Evolutionary conservation across 2,113 vertebrate species (phyloP).

Genomic region (Strigops habroptila): DNA sequence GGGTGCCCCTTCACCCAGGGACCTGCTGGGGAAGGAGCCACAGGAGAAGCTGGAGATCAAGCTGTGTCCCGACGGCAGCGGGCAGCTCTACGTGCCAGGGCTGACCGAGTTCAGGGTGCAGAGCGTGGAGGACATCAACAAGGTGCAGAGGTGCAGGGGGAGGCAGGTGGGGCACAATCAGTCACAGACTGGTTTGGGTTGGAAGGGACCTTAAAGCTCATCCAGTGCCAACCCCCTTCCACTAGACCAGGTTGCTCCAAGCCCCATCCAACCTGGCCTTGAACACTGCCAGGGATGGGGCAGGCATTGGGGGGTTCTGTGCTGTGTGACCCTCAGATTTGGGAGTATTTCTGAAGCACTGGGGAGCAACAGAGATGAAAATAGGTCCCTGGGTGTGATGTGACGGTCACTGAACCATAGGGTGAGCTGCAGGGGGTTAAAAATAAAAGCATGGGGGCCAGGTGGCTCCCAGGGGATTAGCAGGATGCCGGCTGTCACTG

Average conservation of each 20-base stretch:
- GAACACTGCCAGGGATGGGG: background rate
- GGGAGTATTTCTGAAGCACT: background rate
- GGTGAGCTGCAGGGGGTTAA: background rate
- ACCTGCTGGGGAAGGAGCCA: conserved; percentile 86
- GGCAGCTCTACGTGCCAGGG: conserved; percentile 92
- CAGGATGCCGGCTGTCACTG: background rate
- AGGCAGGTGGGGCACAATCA: background rate
- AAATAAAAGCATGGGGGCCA: background rate
- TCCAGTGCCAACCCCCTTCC: background rate
- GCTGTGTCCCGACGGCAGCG: conserved; percentile 90
- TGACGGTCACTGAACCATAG: background rate
- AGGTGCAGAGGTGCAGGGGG: conserved; percentile 64
- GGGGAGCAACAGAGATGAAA: background rate
- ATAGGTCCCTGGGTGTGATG: background rate
- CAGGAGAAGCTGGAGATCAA: conserved; percentile 94
- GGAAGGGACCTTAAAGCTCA: background rate
- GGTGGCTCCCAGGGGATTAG: background rate
- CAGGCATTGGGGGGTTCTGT: background rate
- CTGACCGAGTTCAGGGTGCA: conserved; percentile 85
- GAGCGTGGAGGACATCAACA: conserved; percentile 91
- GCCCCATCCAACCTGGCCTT: background rate
- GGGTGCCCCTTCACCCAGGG: conserved; percentile 65
- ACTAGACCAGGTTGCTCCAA: background rate
- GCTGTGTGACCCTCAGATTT: fast-evolving
- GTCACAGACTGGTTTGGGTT: background rate